These are phyloP conservation scores for Homalodisca vitripennis DNA, from an alignment of 1,140 invertebrate genomes.

Conservation along the genomic window DNA sequence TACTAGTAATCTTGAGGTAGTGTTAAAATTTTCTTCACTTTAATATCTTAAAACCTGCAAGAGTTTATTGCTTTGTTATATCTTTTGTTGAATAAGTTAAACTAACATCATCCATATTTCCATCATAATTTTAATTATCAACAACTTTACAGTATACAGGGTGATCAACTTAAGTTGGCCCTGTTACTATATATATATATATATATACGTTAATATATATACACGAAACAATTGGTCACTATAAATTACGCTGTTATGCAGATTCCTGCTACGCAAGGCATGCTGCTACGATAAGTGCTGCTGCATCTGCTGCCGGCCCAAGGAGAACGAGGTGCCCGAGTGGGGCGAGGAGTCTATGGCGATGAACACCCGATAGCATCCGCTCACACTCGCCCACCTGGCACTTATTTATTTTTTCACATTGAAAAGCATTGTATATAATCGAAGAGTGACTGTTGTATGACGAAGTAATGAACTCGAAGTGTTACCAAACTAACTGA, in stretches of 20 bases:
- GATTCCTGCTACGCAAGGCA: constrained; percentile 70
- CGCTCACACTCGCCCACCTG: neutral
- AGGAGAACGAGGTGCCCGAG: constrained; percentile 62
- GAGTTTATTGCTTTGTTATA: too few species aligned
- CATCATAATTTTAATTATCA: too few species aligned
- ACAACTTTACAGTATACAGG: too few species aligned
- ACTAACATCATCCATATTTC: too few species aligned
- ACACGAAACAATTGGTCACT: neutral
- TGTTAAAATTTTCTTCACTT: too few species aligned
- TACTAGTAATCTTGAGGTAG: too few species aligned
- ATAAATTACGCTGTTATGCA: neutral
- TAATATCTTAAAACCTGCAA: too few species aligned
- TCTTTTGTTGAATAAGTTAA: too few species aligned
- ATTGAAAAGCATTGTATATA: constrained; percentile 27
- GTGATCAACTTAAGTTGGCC: too few species aligned
- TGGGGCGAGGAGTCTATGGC: constrained; percentile 79
- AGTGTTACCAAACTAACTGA: too few species aligned
- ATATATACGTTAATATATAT: too few species aligned
- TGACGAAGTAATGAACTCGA: neutral
- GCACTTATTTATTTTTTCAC: constrained; percentile 24
- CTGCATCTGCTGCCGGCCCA: constrained; percentile 53
- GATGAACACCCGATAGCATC: constrained; percentile 38
- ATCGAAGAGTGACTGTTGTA: neutral
- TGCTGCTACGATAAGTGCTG: constrained; percentile 63
- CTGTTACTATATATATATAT: too few species aligned